Evolutionary conservation across 2,113 vertebrate genomes (phyloP).

Genomic region (Chionodraco myersi): DNA sequence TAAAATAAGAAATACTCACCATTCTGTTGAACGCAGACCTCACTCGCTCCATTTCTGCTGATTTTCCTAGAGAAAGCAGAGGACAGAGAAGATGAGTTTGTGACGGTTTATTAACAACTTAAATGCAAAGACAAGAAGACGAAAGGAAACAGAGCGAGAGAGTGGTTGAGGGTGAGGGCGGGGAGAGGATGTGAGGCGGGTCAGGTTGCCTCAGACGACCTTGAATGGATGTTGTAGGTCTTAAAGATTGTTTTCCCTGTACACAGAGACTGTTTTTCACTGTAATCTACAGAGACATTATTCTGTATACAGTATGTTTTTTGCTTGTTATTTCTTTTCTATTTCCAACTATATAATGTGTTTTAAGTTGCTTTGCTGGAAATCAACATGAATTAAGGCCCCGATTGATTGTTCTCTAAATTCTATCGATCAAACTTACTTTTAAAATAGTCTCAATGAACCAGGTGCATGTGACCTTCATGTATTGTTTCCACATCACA

Average conservation of each 20-base stretch:
- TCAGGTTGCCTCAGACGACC: neutral
- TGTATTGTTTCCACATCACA: conserved; percentile 8
- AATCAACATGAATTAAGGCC: neutral
- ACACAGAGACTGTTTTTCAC: conserved; percentile 8
- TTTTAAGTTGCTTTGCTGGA: neutral
- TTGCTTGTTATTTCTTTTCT: neutral
- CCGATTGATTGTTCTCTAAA: neutral
- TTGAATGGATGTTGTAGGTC: neutral
- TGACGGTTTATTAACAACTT: neutral
- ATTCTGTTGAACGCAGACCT: conserved; percentile 49
- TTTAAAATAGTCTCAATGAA: too few relatives aligned
- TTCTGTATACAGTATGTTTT: neutral
- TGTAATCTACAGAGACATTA: neutral
- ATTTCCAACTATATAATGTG: neutral
- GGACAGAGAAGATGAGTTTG: neutral
- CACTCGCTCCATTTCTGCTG: conserved; percentile 55
- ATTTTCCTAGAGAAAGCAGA: neutral
- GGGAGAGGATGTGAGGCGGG: neutral
- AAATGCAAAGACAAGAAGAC: neutral
- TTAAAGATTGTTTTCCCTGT: conserved; percentile 10
- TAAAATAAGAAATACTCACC: conserved; percentile 47
- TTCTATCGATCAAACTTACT: neutral
- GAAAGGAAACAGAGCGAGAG: neutral
- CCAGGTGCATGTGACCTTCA: neutral
- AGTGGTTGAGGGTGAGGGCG: neutral